Conservation (phyloP, 2,888 invertebrate genomes). For the Latrodectus hesperus region DNA sequence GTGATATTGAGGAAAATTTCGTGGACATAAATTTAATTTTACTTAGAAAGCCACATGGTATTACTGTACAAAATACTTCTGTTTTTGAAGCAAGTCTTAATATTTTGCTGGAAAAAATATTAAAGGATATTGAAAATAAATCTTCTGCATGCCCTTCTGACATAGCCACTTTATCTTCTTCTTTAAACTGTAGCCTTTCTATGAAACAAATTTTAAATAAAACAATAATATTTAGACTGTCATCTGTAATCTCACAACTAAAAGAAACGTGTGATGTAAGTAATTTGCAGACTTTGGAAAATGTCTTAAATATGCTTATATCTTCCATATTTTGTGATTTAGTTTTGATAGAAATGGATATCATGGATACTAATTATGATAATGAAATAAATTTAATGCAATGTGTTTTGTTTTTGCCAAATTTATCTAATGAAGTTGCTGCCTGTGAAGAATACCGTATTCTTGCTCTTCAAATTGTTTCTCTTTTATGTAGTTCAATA, state of each 20-base stretch:
- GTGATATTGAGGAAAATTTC: conserved; percentile 24
- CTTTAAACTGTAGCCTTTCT: conserved; percentile 14
- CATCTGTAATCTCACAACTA: conserved; percentile 46
- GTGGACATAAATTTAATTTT: conserved; percentile 10
- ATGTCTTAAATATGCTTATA: conserved; percentile 23
- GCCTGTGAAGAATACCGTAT: conserved; percentile 35
- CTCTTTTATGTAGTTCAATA: conserved; percentile 30
- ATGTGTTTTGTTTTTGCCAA: conserved; percentile 35
- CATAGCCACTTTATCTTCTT: conserved; percentile 19
- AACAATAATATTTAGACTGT: conserved; percentile 33
- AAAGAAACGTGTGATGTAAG: conserved; percentile 30
- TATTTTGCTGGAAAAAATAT: conserved; percentile 53
- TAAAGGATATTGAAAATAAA: conserved; percentile 35
- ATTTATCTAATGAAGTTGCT: conserved; percentile 7
- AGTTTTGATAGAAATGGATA: conserved; percentile 8
- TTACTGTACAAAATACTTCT: conserved; percentile 3
- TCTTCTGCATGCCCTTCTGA: conserved; percentile 33
- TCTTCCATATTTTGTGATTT: conserved; percentile 48
- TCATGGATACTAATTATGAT: background rate
- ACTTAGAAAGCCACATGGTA: conserved; percentile 24
- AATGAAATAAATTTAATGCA: conserved; percentile 21
- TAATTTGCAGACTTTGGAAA: conserved; percentile 10
- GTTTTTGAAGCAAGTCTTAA: conserved; percentile 38
- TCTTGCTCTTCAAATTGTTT: conserved; percentile 46
- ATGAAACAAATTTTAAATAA: conserved; percentile 22